These are phyloP conservation scores for Mormoops blainvillei DNA, from an alignment of 2,113 vertebrate genomes.

Conservation along the genomic window DNA sequence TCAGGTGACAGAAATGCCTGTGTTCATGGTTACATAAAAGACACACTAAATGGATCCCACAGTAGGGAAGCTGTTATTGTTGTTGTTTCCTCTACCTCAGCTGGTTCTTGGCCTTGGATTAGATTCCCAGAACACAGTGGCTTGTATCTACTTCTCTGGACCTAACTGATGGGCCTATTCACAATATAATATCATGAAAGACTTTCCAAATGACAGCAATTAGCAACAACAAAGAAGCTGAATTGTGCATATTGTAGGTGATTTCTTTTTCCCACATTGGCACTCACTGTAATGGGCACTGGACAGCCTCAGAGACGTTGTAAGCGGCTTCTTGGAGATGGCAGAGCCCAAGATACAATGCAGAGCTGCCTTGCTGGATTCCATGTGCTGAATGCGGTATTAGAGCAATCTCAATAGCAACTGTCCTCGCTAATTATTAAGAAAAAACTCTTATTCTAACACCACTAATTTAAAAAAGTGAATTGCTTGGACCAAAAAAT, in stretches of 20 bases:
- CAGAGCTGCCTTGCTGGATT: accelerated
- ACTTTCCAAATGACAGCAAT: neutral
- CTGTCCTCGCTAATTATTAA: neutral
- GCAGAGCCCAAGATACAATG: accelerated
- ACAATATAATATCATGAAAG: neutral
- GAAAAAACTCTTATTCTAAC: neutral
- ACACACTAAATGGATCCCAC: too few species aligned
- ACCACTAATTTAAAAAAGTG: neutral
- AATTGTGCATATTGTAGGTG: too few species aligned
- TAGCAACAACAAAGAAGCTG: neutral
- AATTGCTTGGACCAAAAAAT: neutral
- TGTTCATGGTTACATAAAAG: neutral
- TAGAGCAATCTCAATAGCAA: neutral
- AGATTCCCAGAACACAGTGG: neutral
- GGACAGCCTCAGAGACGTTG: accelerated
- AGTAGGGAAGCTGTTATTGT: accelerated
- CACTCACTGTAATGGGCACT: accelerated
- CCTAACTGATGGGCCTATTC: too few species aligned
- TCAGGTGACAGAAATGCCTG: neutral
- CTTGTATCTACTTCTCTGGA: neutral
- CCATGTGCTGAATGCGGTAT: too few species aligned
- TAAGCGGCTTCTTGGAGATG: accelerated
- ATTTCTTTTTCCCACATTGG: neutral
- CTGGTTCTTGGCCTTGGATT: neutral
- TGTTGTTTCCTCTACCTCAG: accelerated